phyloP scores from a whole-genome alignment of 2,888 invertebrate species.

The Phalangium opilio region DNA sequence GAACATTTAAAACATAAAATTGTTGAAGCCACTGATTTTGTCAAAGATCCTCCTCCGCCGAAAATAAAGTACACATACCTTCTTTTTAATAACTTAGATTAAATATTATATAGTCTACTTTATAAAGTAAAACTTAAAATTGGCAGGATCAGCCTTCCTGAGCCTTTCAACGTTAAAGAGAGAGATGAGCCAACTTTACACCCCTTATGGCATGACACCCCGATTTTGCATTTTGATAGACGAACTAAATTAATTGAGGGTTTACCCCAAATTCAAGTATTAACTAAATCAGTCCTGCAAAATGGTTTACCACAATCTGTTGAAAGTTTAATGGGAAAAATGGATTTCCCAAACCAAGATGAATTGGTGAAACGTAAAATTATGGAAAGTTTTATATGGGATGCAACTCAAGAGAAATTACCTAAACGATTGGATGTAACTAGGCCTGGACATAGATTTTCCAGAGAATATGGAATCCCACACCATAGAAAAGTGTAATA shows the following conservation, averaged over 20 bases:
- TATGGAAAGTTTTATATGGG: conserved; percentile 36
- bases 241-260: conserved; percentile 53
- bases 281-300: conserved; percentile 50
- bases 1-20: conserved; percentile 43
- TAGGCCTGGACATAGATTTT: conserved; percentile 53
- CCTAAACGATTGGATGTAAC: conserved; percentile 52
- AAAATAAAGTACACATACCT: neutral
- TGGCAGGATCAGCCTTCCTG: neutral
- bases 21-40: conserved; percentile 44
- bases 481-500: conserved; percentile 51
- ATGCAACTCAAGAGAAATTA: conserved; percentile 60
- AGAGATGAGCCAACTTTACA: conserved; percentile 6
- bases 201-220: conserved; percentile 40
- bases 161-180: conserved; percentile 11
- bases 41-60: conserved; percentile 7
- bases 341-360: conserved; percentile 20
- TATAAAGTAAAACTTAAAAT: no score
- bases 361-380: conserved; percentile 23
- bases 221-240: conserved; percentile 37
- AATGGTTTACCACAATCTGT: conserved; percentile 26
- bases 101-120: neutral
- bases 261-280: conserved; percentile 55
- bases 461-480: conserved; percentile 58
- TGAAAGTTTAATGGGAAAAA: conserved; percentile 14
- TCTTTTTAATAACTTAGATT: neutral